These are phyloP conservation scores for Morone saxatilis DNA, from an alignment of 2,113 vertebrate genomes.

Conservation along the genomic window DNA sequence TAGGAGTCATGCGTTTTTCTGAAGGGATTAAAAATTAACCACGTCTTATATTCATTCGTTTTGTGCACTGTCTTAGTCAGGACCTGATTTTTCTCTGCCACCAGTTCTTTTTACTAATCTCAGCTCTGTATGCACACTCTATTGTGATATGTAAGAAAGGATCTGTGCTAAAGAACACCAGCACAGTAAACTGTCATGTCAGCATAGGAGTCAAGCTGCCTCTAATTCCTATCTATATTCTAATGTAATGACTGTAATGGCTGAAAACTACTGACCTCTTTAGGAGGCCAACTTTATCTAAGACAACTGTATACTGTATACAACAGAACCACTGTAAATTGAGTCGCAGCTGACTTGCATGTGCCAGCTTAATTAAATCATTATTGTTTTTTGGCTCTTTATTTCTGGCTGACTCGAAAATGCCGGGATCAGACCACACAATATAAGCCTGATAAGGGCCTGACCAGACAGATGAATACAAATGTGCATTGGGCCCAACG, in stretches of 20 bases:
- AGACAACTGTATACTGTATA: background rate
- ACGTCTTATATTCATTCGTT: background rate
- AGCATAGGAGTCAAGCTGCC: background rate
- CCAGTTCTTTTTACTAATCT: background rate
- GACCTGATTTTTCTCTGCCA: background rate
- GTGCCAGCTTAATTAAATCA: background rate
- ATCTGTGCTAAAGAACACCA: background rate
- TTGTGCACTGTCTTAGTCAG: background rate
- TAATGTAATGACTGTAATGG: background rate
- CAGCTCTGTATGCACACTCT: background rate
- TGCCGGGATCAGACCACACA: background rate
- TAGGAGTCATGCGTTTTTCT: background rate
- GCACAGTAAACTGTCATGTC: background rate
- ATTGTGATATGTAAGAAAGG: background rate
- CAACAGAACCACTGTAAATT: background rate
- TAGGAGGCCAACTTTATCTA: background rate
- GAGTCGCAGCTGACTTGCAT: background rate
- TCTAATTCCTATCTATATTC: background rate
- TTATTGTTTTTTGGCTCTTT: background rate
- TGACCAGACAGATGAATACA: too few relatives aligned
- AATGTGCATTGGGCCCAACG: too few relatives aligned
- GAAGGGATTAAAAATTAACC: slow-evolving; percentile 1
- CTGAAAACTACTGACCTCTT: background rate
- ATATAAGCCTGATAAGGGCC: background rate
- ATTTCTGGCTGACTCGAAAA: background rate